phyloP scores from a whole-genome alignment of 2,113 vertebrate genomes.

The Otus sunia region DNA sequence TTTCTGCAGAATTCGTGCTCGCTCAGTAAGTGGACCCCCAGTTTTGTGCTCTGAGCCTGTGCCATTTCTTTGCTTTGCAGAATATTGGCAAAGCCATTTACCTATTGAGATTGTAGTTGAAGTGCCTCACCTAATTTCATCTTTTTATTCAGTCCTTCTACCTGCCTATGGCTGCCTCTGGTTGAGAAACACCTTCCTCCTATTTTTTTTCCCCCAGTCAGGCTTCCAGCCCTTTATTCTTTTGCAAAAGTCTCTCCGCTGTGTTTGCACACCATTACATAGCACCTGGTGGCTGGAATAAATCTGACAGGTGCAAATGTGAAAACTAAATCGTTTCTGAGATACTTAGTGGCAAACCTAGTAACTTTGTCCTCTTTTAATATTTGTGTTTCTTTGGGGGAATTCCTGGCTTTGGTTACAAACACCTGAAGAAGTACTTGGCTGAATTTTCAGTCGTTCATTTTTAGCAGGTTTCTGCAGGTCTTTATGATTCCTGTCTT shows the following conservation, averaged over 20 bases:
- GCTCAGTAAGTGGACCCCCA: not conserved
- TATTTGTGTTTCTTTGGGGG: not conserved
- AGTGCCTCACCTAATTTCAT: not conserved
- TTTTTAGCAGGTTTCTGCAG: conserved; percentile 9
- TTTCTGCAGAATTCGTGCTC: not conserved
- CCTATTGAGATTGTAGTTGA: not conserved
- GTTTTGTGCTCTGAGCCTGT: not conserved
- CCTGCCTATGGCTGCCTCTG: not conserved
- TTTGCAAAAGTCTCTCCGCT: not conserved
- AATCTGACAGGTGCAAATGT: not conserved
- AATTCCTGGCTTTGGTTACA: not conserved
- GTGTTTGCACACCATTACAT: not conserved
- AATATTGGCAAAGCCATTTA: not conserved
- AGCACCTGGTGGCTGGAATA: not conserved
- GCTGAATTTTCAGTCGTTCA: not conserved
- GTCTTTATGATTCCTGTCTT: not conserved
- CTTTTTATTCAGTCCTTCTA: not conserved
- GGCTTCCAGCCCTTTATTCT: not conserved
- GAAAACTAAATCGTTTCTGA: not conserved
- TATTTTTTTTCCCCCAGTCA: fast-evolving
- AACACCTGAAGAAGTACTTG: not conserved
- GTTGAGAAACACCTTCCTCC: not conserved
- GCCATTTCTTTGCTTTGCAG: not conserved
- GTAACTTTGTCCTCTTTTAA: not conserved
- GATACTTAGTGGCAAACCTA: not conserved